Evolutionary conservation across 2,113 vertebrate species (phyloP), one percentile per base, ranked within the genome.

Genomic region (Pagrus major): DNA sequence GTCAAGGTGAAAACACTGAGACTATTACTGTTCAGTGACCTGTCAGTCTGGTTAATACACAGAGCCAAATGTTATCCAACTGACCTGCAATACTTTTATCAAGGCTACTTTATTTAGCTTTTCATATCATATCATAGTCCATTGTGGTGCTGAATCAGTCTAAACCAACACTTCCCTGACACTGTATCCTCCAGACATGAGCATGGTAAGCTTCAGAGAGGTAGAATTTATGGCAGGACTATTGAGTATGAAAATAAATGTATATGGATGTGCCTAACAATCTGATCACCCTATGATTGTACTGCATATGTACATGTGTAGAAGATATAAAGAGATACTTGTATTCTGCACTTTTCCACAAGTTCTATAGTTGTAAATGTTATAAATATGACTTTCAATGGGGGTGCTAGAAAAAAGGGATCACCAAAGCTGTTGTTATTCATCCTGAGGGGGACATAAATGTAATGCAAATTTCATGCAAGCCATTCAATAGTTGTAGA

Each of bases 81-180:
- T 44, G 25, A 29, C 31, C 20, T n/a, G 56, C 20, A 35, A n/a
- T 42, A n/a, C 56, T 20, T 71, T 31, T 33, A 33, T 44, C 49
- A 39, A 39, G 15, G 51, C 51, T 51, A 2, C 52, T 6, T 23
- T 23, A 29, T 29, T 46, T 39, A 46, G 52, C 12, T 31, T 55
- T 37, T 56, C 35, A 42, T 9, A 37, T 47, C 9, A 29, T 21
- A 27, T 44, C 16, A 35, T 11, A 44, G 29, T 15, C 5, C 2
- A 9, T 25, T 16, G 59, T 52, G 58, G 1, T 59, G 7, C 12
- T 31, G n/a, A 56, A 76, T 68, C 47, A 67, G 47, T 73, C 47
- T 71, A 60, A 83, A 71, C 65, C 67, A 66, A 59, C 73, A 59
- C 42, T n/a, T 41, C 27, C 4, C 6, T 27, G 8, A 70, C 59